Evolutionary conservation across 2,113 vertebrate species (phyloP).

Genomic region (Megaleporinus macrocephalus): DNA sequence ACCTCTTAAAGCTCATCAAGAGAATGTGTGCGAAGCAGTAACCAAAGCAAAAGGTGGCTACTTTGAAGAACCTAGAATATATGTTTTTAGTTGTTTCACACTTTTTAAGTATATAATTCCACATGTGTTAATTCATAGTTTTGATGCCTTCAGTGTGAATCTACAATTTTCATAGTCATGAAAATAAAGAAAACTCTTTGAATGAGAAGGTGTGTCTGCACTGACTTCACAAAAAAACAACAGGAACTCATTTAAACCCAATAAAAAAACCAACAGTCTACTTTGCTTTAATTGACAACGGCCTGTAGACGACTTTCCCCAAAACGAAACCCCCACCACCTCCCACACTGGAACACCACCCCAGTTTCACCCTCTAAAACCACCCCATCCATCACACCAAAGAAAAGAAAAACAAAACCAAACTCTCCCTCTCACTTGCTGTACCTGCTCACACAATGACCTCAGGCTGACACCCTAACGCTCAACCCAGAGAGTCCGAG

Average conservation of each 20-base stretch:
- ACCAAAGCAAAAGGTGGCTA: no score
- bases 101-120: no score
- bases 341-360: neutral
- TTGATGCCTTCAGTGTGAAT: no score
- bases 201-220: no score
- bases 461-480: slow-evolving; percentile 23
- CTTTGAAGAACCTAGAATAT: no score
- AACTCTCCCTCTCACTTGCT: neutral
- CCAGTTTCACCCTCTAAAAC: neutral
- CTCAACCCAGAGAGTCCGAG: slow-evolving; percentile 10
- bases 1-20: no score
- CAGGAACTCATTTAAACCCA: neutral
- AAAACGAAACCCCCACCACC: neutral
- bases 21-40: no score
- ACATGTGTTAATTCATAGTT: no score
- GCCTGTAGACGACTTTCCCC: neutral
- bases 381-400: slow-evolving; percentile 4
- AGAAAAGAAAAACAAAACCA: slow-evolving; percentile 13
- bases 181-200: no score
- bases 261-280: neutral
- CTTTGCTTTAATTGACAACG: neutral
- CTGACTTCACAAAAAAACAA: no score
- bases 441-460: neutral
- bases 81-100: no score
- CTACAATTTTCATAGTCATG: no score